Percentiles rank a stretch among this genome's conserved stretches.
Conservation (phyloP, 2,797 vertebrate species). For the Philypnodon macrostomus region DNA sequence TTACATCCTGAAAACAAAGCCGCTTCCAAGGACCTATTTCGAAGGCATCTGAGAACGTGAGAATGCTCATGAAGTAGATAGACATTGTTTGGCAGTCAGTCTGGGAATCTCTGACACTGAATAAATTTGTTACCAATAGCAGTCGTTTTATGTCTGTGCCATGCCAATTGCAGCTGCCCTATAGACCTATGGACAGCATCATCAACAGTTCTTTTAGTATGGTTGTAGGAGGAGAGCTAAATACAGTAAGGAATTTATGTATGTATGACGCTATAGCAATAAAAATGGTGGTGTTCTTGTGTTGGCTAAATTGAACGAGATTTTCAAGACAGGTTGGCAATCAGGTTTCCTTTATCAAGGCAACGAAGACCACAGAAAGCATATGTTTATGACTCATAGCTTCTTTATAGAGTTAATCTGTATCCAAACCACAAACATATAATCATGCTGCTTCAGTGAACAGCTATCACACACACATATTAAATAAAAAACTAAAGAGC, state of each 20-base stretch:
- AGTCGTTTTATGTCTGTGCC: not conserved
- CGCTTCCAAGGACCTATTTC: conserved; percentile 52
- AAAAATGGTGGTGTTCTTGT: not conserved
- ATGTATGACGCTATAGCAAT: not conserved
- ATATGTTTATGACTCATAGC: not conserved
- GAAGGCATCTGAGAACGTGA: conserved; percentile 59
- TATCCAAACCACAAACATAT: no score
- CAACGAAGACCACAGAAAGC: not conserved
- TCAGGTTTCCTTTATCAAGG: not conserved
- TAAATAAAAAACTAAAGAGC: no score
- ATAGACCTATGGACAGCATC: not conserved
- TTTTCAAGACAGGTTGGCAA: not conserved
- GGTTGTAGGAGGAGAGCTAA: conserved; percentile 2
- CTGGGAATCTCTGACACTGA: conserved; percentile 14
- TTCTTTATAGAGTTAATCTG: not conserved
- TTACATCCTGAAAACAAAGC: conserved; percentile 66
- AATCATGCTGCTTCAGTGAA: not conserved
- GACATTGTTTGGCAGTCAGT: conserved; percentile 36
- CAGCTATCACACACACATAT: no score
- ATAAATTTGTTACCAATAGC: not conserved
- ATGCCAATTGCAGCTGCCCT: not conserved
- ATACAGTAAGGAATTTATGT: not conserved
- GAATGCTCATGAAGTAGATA: conserved; percentile 50
- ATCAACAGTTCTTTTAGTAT: not conserved
- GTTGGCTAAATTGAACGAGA: not conserved